A percentile compares a stretch with the other conserved stretches of the same genome.
Conservation (phyloP, 1,140 invertebrate genomes). For the Gyrodactylus salaris region DNA sequence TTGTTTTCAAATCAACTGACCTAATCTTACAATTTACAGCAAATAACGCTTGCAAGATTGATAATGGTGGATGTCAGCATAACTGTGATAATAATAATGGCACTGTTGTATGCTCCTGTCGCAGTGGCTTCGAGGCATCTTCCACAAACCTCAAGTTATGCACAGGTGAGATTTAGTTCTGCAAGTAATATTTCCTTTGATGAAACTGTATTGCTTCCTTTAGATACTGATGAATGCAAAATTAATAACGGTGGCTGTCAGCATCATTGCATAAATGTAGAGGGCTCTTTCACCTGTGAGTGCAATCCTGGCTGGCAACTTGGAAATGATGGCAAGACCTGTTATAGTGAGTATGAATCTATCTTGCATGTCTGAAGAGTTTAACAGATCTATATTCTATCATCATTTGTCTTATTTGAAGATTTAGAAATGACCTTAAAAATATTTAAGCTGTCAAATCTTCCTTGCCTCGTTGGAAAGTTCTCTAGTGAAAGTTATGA, state of each 20-base stretch:
- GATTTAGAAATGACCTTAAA: too few relatives aligned
- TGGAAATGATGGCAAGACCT: constrained; percentile 18
- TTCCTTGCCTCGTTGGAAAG: too few relatives aligned
- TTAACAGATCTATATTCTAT: too few relatives aligned
- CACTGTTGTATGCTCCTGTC: constrained; percentile 13
- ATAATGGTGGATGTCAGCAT: constrained; percentile 17
- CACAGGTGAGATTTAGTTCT: constrained; percentile 14
- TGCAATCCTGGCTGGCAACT: constrained; percentile 22
- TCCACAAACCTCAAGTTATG: constrained; percentile 13
- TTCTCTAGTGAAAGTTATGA: too few relatives aligned
- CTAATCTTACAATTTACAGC: too few relatives aligned
- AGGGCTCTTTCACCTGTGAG: constrained; percentile 19
- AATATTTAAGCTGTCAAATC: too few relatives aligned
- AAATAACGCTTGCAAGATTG: constrained; percentile 12
- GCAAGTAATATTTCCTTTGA: too few relatives aligned
- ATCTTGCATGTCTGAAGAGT: too few relatives aligned
- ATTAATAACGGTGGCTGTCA: constrained; percentile 12
- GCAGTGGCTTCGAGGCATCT: constrained; percentile 13
- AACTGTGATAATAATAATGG: constrained; percentile 13
- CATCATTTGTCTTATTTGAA: too few relatives aligned
- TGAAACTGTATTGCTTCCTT: too few relatives aligned
- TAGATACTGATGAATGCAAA: constrained; percentile 19
- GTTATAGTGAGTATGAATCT: constrained; percentile 18
- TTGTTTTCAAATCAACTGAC: too few relatives aligned
- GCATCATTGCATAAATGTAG: constrained; percentile 20